Conservation (phyloP, 2,113 vertebrate genomes). For the Carettochelys insculpta region DNA sequence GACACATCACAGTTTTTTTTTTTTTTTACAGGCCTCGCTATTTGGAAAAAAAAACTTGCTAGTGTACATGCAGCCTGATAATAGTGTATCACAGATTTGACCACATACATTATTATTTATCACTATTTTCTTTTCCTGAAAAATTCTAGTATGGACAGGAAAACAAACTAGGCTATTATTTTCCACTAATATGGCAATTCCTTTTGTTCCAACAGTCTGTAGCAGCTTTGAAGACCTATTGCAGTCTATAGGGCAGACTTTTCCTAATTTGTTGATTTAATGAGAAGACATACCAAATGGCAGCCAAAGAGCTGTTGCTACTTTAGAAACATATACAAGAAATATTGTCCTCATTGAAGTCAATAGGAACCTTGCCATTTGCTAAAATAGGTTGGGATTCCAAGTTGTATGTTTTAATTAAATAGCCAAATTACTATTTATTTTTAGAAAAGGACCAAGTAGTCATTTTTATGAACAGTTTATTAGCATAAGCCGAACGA, state of each 20-base stretch:
- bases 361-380: neutral
- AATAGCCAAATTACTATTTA: neutral
- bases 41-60: too few relatives aligned
- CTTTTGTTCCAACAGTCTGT: neutral
- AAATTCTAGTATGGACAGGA: neutral
- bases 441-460: neutral
- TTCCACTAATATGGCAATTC: neutral
- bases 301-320: neutral
- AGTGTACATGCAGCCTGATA: too few relatives aligned
- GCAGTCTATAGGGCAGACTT: neutral
- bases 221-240: neutral
- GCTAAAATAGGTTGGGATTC: neutral
- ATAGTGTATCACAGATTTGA: neutral
- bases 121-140: neutral
- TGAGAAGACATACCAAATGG: neutral
- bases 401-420: neutral
- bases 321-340: neutral
- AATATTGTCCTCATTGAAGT: neutral
- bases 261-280: neutral
- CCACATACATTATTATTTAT: neutral
- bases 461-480: neutral
- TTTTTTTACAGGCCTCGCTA: too few relatives aligned
- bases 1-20: too few relatives aligned
- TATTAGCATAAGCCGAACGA: neutral
- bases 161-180: neutral